Evolutionary conservation across 2,797 vertebrate genomes (phyloP).

Genomic region (Selene dorsalis): DNA sequence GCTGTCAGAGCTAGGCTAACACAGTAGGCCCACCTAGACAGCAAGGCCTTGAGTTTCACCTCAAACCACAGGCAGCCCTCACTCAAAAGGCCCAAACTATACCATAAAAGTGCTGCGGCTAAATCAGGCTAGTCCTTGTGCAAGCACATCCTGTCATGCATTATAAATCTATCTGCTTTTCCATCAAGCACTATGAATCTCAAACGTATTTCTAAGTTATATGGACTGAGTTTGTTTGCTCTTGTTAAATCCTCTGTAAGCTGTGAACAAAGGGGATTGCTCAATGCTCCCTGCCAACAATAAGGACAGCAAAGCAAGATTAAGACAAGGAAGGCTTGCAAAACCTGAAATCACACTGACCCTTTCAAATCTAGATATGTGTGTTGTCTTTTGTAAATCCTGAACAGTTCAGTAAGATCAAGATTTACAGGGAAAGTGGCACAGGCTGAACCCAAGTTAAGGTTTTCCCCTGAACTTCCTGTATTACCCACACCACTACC

Average conservation of each 20-base stretch:
- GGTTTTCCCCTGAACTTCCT: slow-evolving; percentile 49
- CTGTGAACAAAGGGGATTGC: slow-evolving; percentile 71
- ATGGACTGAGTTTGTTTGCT: slow-evolving; percentile 62
- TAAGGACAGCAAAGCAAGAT: slow-evolving; percentile 67
- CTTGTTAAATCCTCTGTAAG: slow-evolving; percentile 65
- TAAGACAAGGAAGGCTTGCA: slow-evolving; percentile 44
- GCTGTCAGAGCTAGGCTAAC: slow-evolving; percentile 64
- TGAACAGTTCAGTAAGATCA: slow-evolving; percentile 2
- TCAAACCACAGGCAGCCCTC: slow-evolving; percentile 59
- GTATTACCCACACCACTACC: slow-evolving; percentile 44
- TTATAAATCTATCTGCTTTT: slow-evolving; percentile 48
- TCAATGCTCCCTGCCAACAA: slow-evolving; percentile 52
- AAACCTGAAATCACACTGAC: slow-evolving; percentile 60
- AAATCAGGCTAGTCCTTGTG: slow-evolving; percentile 39
- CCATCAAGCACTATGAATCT: slow-evolving; percentile 41
- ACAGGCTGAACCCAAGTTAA: slow-evolving; percentile 19
- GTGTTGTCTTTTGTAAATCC: slow-evolving; percentile 60
- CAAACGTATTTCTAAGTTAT: slow-evolving; percentile 41
- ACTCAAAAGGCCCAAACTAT: slow-evolving; percentile 41
- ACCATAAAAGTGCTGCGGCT: slow-evolving; percentile 52
- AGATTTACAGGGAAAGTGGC: neutral
- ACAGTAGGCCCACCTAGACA: slow-evolving; percentile 74
- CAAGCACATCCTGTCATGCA: slow-evolving; percentile 34
- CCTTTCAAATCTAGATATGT: slow-evolving; percentile 56
- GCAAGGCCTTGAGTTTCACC: slow-evolving; percentile 64